Evolutionary conservation across 2,888 invertebrate species (phyloP).

Genomic region (Orchesellides sinensis): DNA sequence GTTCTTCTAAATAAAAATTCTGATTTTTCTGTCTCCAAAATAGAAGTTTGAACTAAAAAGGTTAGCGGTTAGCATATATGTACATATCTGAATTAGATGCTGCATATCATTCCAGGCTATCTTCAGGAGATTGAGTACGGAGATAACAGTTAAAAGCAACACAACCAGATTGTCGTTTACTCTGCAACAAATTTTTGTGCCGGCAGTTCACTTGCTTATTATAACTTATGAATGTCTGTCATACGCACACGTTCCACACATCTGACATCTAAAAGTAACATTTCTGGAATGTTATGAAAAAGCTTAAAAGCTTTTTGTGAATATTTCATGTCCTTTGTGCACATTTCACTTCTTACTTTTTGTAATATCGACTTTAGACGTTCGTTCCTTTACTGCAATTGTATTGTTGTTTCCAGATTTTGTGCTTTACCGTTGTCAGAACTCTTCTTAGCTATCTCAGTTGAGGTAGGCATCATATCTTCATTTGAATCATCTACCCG

Average conservation of each 20-base stretch:
- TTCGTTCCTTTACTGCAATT: no score
- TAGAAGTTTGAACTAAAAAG: no score
- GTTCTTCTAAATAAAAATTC: no score
- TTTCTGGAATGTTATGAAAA: constrained; percentile 68
- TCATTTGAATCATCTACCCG: neutral
- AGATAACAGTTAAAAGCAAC: constrained; percentile 28
- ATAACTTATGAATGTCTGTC: constrained; percentile 12
- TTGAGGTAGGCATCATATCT: constrained; percentile 28
- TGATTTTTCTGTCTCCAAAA: no score
- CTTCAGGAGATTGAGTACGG: constrained; percentile 18
- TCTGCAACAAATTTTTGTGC: constrained; percentile 13
- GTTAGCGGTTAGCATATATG: no score
- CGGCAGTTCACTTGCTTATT: neutral
- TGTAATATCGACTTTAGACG: no score
- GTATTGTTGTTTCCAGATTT: no score
- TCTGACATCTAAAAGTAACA: constrained; percentile 1
- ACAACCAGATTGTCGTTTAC: constrained; percentile 35
- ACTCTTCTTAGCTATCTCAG: neutral
- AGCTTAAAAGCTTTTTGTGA: constrained; percentile 71
- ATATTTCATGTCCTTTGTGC: constrained; percentile 39
- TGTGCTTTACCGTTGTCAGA: no score
- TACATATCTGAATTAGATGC: no score
- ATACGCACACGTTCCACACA: no score
- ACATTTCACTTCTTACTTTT: no score
- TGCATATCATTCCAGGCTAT: constrained; percentile 43